A percentile compares a stretch with the other conserved stretches of the same genome.
These are phyloP conservation scores for Podotricha telesiphe DNA, from an alignment of 2,888 invertebrate species.

Conservation along the genomic window DNA sequence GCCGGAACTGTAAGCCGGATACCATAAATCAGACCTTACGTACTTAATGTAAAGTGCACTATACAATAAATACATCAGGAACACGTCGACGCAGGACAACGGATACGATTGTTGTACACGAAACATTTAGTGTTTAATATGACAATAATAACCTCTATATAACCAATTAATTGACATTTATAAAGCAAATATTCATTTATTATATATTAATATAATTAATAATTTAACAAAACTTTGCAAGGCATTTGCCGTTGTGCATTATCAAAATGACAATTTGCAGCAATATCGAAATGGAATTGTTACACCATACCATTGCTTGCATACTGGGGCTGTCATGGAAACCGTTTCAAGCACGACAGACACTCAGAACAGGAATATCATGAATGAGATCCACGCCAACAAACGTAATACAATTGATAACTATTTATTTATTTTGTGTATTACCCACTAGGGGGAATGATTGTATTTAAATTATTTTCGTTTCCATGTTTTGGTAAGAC, in stretches of 20 bases:
- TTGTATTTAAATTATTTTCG: no score
- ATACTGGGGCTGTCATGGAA: conserved; percentile 10
- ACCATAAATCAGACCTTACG: conserved; percentile 37
- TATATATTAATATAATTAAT: neutral
- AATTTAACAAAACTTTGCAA: neutral
- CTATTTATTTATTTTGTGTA: neutral
- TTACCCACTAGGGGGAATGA: no score
- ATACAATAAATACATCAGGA: conserved; percentile 28
- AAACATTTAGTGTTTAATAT: conserved; percentile 3
- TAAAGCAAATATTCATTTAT: no score
- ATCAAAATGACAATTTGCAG: conserved; percentile 12
- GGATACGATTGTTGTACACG: conserved; percentile 15
- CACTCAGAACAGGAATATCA: conserved; percentile 14
- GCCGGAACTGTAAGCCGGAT: conserved; percentile 35
- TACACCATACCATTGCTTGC: conserved; percentile 19
- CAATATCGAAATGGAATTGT: conserved; percentile 21
- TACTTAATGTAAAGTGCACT: conserved; percentile 28
- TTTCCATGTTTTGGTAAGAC: no score
- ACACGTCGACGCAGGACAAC: conserved; percentile 11
- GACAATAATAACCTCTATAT: neutral
- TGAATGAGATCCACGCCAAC: neutral
- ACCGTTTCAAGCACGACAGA: conserved; percentile 15
- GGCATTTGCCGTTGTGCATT: neutral
- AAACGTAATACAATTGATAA: neutral
- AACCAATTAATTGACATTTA: no score